Evolutionary conservation across 2,797 vertebrate genomes (phyloP).

Genomic region (Eulemur coronatus): DNA sequence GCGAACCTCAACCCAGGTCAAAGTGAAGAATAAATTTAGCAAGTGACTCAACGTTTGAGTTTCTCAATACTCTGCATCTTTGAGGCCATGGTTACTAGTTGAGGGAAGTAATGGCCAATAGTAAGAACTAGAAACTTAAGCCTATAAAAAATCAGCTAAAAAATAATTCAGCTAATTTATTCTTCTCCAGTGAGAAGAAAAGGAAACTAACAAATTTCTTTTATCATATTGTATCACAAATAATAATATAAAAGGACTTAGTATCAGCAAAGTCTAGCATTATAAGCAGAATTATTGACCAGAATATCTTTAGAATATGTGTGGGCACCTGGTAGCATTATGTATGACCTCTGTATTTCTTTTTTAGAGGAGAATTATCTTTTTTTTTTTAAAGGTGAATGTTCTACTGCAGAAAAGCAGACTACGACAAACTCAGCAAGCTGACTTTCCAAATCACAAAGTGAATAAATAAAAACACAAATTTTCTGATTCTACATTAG

Average conservation of each 20-base stretch:
- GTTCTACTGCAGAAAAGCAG: not conserved
- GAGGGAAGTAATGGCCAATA: not conserved
- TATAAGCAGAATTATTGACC: not conserved
- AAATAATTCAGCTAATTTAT: slow-evolving; percentile 1
- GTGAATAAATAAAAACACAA: slow-evolving; percentile 6
- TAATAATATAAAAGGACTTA: not conserved
- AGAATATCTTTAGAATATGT: not conserved
- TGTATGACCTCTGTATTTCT: not conserved
- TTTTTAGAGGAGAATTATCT: not conserved
- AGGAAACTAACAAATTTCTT: not conserved
- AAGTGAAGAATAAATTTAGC: not conserved
- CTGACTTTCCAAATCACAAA: not conserved
- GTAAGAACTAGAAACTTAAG: not conserved
- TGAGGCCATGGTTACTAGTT: not conserved
- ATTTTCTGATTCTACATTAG: slow-evolving; percentile 6
- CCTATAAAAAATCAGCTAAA: not conserved
- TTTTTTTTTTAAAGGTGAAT: not conserved
- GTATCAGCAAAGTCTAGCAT: not conserved
- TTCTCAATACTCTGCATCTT: not conserved
- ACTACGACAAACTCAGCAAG: not conserved
- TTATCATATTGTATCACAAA: not conserved
- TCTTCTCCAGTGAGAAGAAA: not conserved
- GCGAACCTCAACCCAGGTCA: not conserved
- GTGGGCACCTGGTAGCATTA: not conserved
- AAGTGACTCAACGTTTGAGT: not conserved